phyloP scores from a whole-genome alignment of 2,888 invertebrate genomes.

The Dermolepida albohirtum region DNA sequence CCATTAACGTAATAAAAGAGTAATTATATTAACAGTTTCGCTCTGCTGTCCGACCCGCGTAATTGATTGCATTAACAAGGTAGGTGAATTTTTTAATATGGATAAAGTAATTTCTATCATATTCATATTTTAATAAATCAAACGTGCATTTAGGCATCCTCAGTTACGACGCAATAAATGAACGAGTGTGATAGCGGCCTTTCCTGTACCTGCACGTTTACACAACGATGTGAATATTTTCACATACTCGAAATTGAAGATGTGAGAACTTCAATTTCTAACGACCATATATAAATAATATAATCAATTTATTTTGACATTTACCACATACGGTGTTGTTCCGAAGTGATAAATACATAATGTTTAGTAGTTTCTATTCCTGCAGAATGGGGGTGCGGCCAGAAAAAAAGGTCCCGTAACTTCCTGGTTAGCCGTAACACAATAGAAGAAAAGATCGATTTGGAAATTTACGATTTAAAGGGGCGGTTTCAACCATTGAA shows the following conservation, averaged over 20 bases:
- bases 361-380: neutral
- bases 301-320: constrained; percentile 12
- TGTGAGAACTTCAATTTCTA: constrained; percentile 3
- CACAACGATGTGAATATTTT: constrained; percentile 7
- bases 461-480: neutral
- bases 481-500: constrained; percentile 6
- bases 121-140: constrained; percentile 26
- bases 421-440: constrained; percentile 13
- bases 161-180: neutral
- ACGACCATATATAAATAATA: neutral
- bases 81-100: constrained; percentile 12
- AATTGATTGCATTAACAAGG: constrained; percentile 24
- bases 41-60: constrained; percentile 9
- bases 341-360: constrained; percentile 8
- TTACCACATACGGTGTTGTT: constrained; percentile 1
- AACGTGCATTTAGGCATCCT: constrained; percentile 11
- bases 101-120: neutral
- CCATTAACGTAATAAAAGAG: constrained; percentile 26
- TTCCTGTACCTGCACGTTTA: constrained; percentile 12
- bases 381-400: constrained; percentile 11
- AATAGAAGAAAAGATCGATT: constrained; percentile 1
- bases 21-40: constrained; percentile 29
- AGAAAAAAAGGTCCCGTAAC: neutral
- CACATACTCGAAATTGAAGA: constrained; percentile 3
- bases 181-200: neutral